These are phyloP conservation scores for Tragelaphus buxtoni DNA, from an alignment of 2,113 vertebrate species.

Conservation along the genomic window DNA sequence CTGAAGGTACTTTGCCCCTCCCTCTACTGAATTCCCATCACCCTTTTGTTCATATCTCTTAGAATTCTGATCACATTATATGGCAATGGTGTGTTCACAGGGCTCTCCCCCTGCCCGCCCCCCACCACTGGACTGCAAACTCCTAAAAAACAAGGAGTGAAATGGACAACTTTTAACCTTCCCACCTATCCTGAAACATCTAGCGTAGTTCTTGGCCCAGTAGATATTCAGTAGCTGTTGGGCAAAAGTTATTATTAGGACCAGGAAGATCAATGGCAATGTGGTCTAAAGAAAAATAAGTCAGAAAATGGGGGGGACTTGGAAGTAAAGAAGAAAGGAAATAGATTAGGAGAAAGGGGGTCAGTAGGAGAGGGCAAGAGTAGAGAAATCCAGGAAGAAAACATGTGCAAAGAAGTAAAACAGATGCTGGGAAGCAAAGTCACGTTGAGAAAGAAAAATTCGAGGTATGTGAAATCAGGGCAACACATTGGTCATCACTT, in stretches of 20 bases:
- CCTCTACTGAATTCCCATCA: neutral
- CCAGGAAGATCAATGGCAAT: neutral
- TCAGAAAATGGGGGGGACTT: neutral
- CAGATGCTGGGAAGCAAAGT: neutral
- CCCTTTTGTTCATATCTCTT: neutral
- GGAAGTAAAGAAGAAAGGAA: neutral
- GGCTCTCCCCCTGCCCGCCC: neutral
- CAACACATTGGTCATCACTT: neutral
- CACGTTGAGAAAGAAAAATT: neutral
- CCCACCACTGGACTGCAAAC: neutral
- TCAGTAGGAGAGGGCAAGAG: neutral
- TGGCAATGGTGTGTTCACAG: neutral
- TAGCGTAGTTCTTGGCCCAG: neutral
- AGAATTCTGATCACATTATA: neutral
- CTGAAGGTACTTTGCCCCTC: neutral
- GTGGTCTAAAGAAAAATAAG: neutral
- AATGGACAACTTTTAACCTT: neutral
- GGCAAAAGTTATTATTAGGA: neutral
- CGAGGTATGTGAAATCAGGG: neutral
- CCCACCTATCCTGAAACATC: neutral
- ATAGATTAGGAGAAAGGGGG: neutral
- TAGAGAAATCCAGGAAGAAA: neutral
- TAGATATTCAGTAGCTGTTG: slow-evolving; percentile 1
- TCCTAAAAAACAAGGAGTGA: neutral
- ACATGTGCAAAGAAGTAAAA: neutral